Percentiles rank a stretch among this genome's conserved stretches.
Evolutionary conservation across 1,140 invertebrate genomes (phyloP).

Genomic region (Bathynomus jamesi): DNA sequence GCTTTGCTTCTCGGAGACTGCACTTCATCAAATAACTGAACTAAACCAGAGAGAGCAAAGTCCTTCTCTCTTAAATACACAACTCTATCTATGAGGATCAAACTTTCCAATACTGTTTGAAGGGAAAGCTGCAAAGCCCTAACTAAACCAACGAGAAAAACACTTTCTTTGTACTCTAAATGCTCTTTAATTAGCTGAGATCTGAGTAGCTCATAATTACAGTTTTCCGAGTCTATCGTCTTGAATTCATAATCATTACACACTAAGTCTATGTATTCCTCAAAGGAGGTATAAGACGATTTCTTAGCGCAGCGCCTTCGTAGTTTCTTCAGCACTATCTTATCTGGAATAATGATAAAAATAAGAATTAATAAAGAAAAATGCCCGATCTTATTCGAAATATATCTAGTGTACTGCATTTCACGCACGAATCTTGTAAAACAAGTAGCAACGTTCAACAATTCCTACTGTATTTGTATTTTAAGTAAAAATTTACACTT

Average conservation of each 20-base stretch:
- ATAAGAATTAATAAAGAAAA: neutral
- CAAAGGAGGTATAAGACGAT: neutral
- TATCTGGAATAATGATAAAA: neutral
- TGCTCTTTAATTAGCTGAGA: neutral
- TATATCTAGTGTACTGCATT: no score
- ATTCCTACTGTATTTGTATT: no score
- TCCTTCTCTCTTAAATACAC: neutral
- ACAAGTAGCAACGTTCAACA: no score
- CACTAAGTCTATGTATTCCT: conserved; percentile 6
- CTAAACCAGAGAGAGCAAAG: neutral
- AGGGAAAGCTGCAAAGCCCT: neutral
- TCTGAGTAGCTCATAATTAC: neutral
- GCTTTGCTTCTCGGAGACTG: neutral
- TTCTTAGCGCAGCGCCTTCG: neutral
- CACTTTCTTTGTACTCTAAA: neutral
- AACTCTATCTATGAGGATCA: neutral
- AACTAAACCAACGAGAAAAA: neutral
- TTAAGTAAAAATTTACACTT: no score
- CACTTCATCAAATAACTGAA: neutral
- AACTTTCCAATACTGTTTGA: neutral
- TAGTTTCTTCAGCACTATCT: neutral
- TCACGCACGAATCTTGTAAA: no score
- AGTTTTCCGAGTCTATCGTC: neutral
- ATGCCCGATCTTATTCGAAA: neutral
- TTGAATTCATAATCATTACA: conserved; percentile 12